Evolutionary conservation across 1,140 invertebrate genomes (phyloP).

Genomic region (Cardiocondyla obscurior): DNA sequence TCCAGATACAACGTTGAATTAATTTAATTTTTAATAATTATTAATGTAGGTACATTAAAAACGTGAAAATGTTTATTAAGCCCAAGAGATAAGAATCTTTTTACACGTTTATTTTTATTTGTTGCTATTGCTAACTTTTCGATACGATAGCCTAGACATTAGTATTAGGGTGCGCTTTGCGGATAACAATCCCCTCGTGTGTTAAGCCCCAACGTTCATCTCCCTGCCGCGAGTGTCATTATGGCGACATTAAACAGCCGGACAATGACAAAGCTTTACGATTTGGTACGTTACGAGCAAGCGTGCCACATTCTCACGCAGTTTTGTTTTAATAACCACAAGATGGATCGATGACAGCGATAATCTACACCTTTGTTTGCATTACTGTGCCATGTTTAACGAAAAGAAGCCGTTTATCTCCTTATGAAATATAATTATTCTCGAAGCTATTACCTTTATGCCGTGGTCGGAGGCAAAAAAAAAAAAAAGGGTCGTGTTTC

Average conservation of each 20-base stretch:
- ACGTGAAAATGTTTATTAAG: too few relatives aligned
- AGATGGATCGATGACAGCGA: slow-evolving; percentile 17
- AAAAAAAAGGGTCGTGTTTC: neutral
- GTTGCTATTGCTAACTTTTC: neutral
- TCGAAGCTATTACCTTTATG: neutral
- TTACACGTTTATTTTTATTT: neutral
- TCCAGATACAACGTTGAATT: neutral
- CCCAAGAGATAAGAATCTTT: neutral
- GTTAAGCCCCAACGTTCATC: slow-evolving; percentile 20
- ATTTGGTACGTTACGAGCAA: slow-evolving; percentile 33
- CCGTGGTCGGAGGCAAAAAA: neutral
- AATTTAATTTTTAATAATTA: neutral
- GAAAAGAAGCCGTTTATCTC: neutral
- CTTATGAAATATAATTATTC: neutral
- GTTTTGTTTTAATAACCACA: slow-evolving; percentile 54
- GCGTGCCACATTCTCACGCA: slow-evolving; percentile 38
- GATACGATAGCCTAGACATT: slow-evolving; percentile 33
- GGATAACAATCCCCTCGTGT: slow-evolving; percentile 56
- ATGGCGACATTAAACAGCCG: slow-evolving; percentile 65
- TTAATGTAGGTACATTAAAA: neutral
- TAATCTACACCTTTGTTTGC: slow-evolving; percentile 8
- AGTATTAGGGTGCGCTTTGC: slow-evolving; percentile 63
- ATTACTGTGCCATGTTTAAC: neutral
- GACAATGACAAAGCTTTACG: slow-evolving; percentile 60
- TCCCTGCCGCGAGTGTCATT: slow-evolving; percentile 46